Conservation (phyloP, 2,888 invertebrate species). For the Drosophila nigricruria region DNA sequence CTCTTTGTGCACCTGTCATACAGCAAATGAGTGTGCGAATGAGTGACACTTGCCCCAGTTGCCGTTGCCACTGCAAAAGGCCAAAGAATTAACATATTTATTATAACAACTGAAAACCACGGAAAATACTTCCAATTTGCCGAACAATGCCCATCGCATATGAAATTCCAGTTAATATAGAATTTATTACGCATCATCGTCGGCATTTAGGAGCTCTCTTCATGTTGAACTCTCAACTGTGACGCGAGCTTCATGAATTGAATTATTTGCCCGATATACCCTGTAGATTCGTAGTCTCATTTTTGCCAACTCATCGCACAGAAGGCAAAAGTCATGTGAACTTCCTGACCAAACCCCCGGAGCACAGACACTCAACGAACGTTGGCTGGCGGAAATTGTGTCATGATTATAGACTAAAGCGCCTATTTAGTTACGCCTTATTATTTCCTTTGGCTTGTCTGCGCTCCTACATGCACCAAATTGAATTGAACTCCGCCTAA, state of each 20-base stretch:
- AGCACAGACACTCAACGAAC: conserved; percentile 25
- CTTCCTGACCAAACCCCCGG: conserved; percentile 63
- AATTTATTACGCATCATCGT: conserved; percentile 77
- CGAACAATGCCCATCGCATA: conserved; percentile 33
- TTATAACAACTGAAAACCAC: conserved; percentile 2
- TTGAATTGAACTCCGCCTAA: conserved; percentile 70
- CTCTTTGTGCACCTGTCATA: conserved; percentile 70
- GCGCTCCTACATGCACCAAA: conserved; percentile 44
- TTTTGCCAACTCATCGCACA: conserved; percentile 63
- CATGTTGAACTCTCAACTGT: conserved; percentile 75
- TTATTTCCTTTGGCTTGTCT: conserved; percentile 66
- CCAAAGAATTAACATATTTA: conserved; percentile 57
- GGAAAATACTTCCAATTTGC: conserved; percentile 62
- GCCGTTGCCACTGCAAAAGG: conserved; percentile 13
- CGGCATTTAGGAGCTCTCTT: conserved; percentile 46
- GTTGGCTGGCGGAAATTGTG: conserved; percentile 74
- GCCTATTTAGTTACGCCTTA: conserved; percentile 80
- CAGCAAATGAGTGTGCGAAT: conserved; percentile 47
- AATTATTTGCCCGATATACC: conserved; percentile 58
- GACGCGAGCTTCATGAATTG: conserved; percentile 53
- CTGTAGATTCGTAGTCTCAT: not conserved
- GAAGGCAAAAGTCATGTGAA: conserved; percentile 70
- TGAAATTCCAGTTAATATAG: conserved; percentile 71
- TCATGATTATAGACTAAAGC: conserved; percentile 81
- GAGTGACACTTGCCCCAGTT: conserved; percentile 64